Evolutionary conservation across 2,113 vertebrate genomes (phyloP).

Genomic region (Poecile atricapillus): DNA sequence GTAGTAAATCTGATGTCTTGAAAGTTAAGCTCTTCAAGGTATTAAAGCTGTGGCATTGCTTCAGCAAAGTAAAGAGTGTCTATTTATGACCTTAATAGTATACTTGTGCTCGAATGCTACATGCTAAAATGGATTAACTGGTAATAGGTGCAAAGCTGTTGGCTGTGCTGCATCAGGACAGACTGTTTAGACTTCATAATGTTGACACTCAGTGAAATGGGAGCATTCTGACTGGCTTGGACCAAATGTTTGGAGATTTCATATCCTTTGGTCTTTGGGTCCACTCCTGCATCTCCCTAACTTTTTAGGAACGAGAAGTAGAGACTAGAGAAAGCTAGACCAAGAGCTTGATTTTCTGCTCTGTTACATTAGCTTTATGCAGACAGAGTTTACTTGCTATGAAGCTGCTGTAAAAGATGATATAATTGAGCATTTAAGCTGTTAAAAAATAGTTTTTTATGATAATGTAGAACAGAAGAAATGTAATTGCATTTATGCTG

Average conservation of each 20-base stretch:
- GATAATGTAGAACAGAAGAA: not conserved
- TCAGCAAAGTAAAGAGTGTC: not conserved
- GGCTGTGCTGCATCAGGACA: not conserved
- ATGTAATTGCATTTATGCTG: not conserved
- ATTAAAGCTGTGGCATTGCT: not conserved
- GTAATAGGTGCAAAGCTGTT: not conserved
- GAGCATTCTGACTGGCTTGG: not conserved
- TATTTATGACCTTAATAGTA: not conserved
- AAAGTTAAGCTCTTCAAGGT: not conserved
- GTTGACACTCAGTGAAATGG: not conserved
- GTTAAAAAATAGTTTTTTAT: not conserved
- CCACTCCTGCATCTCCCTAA: not conserved
- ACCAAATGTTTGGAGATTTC: not conserved
- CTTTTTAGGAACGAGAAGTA: not conserved
- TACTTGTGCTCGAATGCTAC: not conserved
- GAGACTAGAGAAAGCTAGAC: not conserved
- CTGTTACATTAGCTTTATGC: conserved; percentile 1
- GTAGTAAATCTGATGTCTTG: not conserved
- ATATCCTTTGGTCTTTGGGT: not conserved
- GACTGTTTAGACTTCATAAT: not conserved
- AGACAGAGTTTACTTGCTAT: not conserved
- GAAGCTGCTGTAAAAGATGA: not conserved
- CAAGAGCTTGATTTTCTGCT: not conserved
- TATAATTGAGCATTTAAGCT: not conserved
- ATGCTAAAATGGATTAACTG: not conserved